Conservation (phyloP, 2,797 vertebrate genomes). For the Karalla daura region DNA sequence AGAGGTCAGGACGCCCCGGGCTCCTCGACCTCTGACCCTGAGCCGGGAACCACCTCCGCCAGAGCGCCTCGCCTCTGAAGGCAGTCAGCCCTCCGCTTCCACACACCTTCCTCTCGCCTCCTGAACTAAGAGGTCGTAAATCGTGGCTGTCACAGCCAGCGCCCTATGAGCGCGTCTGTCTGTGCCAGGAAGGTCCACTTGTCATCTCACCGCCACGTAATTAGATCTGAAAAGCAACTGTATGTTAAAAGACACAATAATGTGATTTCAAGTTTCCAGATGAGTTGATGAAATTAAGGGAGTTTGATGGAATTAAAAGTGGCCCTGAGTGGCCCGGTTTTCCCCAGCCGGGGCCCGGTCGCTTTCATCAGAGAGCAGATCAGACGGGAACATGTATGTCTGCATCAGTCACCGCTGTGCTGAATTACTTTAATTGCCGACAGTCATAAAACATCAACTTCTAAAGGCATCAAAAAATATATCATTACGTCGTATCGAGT, state of each 20-base stretch:
- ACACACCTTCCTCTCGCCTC: conserved; percentile 8
- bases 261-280: conserved; percentile 63
- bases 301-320: conserved; percentile 58
- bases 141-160: conserved; percentile 45
- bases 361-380: conserved; percentile 5
- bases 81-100: too few species aligned
- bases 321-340: conserved; percentile 25
- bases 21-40: too few species aligned
- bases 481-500: too few species aligned
- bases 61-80: too few species aligned
- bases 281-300: conserved; percentile 58
- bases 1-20: too few species aligned
- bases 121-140: conserved; percentile 46
- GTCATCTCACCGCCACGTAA: conserved; percentile 61
- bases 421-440: conserved; percentile 1
- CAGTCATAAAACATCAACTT: background rate
- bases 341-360: conserved; percentile 14
- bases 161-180: conserved; percentile 15
- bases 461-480: background rate
- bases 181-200: conserved; percentile 51
- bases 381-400: too few species aligned
- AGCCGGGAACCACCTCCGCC: too few species aligned
- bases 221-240: conserved; percentile 55
- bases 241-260: conserved; percentile 69
- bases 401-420: background rate